Conservation (phyloP, 2,113 vertebrate species). For the Cacatua alba region DNA sequence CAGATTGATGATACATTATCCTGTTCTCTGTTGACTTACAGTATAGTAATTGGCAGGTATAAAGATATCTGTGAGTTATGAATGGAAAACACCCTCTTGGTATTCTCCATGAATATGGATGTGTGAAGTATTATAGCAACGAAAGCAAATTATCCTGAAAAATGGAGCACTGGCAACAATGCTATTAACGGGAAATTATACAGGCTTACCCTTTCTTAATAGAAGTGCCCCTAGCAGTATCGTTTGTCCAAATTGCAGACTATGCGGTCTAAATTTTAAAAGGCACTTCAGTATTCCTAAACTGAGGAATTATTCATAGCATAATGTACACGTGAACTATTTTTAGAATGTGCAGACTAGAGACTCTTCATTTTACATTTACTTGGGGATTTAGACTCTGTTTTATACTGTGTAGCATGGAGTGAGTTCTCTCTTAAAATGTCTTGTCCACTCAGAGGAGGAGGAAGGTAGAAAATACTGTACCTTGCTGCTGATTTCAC, state of each 20-base stretch:
- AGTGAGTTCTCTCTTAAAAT: neutral
- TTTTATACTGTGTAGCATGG: neutral
- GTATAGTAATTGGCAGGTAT: neutral
- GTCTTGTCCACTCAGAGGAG: neutral
- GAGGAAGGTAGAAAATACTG: neutral
- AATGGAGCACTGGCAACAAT: neutral
- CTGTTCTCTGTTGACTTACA: neutral
- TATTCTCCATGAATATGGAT: neutral
- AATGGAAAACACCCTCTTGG: neutral
- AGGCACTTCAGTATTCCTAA: neutral
- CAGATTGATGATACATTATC: neutral
- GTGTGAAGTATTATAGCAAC: neutral
- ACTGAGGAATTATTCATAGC: constrained; percentile 53
- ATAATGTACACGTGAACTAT: neutral
- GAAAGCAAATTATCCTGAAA: neutral
- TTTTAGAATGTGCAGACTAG: constrained; percentile 17
- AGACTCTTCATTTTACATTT: constrained; percentile 17
- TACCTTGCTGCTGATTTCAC: neutral
- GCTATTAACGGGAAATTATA: neutral
- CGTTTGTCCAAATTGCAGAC: neutral
- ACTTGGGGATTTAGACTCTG: neutral
- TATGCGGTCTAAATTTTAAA: neutral
- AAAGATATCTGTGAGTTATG: neutral
- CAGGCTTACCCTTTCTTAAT: neutral
- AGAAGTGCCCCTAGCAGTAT: neutral